Evolutionary conservation across 35 echinoderm and acorn worm genomes (phyloP).

Genomic region (Ptychodera flava): DNA sequence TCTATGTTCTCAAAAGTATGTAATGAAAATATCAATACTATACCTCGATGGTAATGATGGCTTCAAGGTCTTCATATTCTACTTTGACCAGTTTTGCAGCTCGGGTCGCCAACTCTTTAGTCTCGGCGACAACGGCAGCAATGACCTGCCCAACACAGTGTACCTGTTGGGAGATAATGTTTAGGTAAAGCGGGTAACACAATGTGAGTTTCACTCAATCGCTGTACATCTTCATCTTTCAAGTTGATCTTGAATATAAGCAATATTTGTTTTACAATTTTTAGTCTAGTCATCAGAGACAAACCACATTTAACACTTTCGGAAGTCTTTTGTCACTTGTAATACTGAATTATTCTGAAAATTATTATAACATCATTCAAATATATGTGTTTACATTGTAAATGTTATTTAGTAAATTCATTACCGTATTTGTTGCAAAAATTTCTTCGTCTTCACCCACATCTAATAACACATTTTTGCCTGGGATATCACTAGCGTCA

Average conservation of each 20-base stretch:
- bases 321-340: no score
- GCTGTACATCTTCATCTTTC: background rate
- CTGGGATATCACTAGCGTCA: background rate
- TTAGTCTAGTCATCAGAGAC: no score
- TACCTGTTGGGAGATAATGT: conserved; percentile 34
- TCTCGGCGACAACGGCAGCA: conserved; percentile 52
- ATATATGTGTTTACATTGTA: background rate
- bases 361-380: background rate
- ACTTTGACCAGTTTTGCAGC: conserved; percentile 75
- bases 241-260: background rate
- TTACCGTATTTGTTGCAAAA: background rate
- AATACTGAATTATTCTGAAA: no score
- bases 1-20: no score
- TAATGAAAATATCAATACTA: no score
- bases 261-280: background rate
- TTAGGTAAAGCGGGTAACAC: background rate
- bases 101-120: no score
- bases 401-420: background rate
- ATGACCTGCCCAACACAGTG: conserved; percentile 58
- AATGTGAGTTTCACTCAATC: no score
- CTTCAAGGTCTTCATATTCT: conserved; percentile 69
- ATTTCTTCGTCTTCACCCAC: background rate
- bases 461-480: background rate
- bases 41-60: conserved; percentile 73
- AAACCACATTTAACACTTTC: no score